phyloP scores from a whole-genome alignment of 2,113 vertebrate genomes.

The Sorex fumeus region DNA sequence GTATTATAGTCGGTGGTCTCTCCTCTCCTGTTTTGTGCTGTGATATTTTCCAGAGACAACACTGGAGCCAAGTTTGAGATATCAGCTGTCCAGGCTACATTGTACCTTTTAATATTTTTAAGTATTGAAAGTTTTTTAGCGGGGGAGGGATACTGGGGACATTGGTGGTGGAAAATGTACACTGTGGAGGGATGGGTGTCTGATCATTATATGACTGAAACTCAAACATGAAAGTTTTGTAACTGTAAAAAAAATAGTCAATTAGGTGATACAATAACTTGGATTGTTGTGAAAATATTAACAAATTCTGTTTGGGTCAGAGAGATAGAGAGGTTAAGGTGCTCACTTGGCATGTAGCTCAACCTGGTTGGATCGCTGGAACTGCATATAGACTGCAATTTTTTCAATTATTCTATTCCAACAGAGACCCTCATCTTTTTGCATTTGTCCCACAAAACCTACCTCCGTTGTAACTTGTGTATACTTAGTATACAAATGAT shows the following conservation, averaged over 20 bases:
- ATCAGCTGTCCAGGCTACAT: neutral
- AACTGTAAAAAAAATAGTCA: neutral
- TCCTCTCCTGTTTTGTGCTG: neutral
- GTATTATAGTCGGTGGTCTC: too few relatives aligned
- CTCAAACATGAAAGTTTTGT: too few relatives aligned
- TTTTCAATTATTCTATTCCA: neutral
- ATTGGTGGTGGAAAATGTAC: too few relatives aligned
- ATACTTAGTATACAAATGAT: neutral
- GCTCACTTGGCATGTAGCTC: too few relatives aligned
- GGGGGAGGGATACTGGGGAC: too few relatives aligned
- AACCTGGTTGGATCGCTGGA: too few relatives aligned
- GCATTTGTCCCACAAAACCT: neutral
- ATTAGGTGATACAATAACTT: neutral
- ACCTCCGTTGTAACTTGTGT: neutral
- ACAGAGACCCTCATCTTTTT: neutral
- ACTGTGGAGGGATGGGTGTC: too few relatives aligned
- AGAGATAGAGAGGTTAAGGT: too few relatives aligned
- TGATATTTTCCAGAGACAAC: neutral
- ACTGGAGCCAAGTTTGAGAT: neutral
- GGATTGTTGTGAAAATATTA: conserved; percentile 24
- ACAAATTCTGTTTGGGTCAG: too few relatives aligned
- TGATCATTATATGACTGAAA: too few relatives aligned
- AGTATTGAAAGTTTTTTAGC: neutral
- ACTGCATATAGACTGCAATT: neutral
- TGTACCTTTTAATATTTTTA: neutral